These are phyloP conservation scores for Kryptolebias ocellatus DNA, from an alignment of 2,797 vertebrate genomes.

Conservation along the genomic window DNA sequence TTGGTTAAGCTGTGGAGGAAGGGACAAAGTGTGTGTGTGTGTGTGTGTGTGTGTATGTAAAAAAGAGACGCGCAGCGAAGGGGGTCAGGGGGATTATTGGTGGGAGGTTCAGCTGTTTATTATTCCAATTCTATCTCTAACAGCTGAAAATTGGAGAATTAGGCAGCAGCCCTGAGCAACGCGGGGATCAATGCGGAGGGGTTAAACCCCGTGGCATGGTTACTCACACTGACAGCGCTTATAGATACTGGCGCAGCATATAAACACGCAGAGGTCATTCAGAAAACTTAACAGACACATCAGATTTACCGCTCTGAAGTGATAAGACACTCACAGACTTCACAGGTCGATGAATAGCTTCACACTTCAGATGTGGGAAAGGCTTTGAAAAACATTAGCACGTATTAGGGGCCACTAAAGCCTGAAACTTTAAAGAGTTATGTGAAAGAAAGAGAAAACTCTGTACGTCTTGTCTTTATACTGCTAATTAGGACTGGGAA, in stretches of 20 bases:
- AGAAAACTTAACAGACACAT: constrained; percentile 79
- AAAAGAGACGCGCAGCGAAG: constrained; percentile 8
- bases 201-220: constrained; percentile 79
- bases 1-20: constrained; percentile 59
- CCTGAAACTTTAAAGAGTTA: constrained; percentile 2
- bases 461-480: constrained; percentile 4
- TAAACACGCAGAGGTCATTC: constrained; percentile 68
- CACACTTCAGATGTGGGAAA: constrained; percentile 42
- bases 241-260: constrained; percentile 71
- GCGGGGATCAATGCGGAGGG: constrained; percentile 75
- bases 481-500: constrained; percentile 14
- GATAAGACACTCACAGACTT: constrained; percentile 73
- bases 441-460: constrained; percentile 4
- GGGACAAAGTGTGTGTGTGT: constrained; percentile 43
- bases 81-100: constrained; percentile 78
- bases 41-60: constrained; percentile 32
- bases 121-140: constrained; percentile 87
- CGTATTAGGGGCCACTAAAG: constrained; percentile 18
- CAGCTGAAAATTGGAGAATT: constrained; percentile 88
- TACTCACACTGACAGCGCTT: constrained; percentile 61
- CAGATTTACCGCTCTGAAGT: constrained; percentile 77
- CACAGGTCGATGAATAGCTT: constrained; percentile 62
- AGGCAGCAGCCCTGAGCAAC: constrained; percentile 74
- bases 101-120: constrained; percentile 87
- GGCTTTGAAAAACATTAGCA: constrained; percentile 41